These are phyloP conservation scores for Heliothis subflexa DNA, from an alignment of 1,140 invertebrate genomes.

Conservation along the genomic window DNA sequence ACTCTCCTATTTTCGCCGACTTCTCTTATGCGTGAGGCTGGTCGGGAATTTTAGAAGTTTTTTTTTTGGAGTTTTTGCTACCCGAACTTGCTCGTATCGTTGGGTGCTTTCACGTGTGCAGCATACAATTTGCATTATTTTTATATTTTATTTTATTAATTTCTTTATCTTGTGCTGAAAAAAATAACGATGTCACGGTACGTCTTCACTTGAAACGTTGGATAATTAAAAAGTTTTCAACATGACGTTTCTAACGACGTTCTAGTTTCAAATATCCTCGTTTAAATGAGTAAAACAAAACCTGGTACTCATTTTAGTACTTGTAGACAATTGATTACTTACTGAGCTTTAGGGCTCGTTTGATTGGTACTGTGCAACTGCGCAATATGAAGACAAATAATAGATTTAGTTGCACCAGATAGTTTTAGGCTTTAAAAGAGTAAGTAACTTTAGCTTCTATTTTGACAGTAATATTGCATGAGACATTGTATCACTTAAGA, in stretches of 20 bases:
- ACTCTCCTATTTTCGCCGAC: conserved; percentile 1
- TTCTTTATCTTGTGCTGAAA: not conserved
- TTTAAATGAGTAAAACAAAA: conserved; percentile 26
- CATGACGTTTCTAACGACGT: not conserved
- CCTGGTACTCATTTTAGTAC: not conserved
- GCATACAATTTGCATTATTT: conserved; percentile 2
- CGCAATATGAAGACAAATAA: too few relatives aligned
- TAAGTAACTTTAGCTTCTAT: too few relatives aligned
- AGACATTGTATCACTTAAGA: too few relatives aligned
- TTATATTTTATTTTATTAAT: conserved; percentile 11
- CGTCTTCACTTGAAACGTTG: not conserved
- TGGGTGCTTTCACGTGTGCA: conserved; percentile 6
- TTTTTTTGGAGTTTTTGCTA: conserved; percentile 9
- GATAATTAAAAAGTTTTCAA: conserved; percentile 22
- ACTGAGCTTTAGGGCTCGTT: conserved; percentile 9
- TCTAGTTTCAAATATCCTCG: conserved; percentile 42
- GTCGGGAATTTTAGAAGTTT: conserved; percentile 24
- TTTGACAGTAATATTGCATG: too few relatives aligned
- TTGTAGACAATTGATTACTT: conserved; percentile 22
- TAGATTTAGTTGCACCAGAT: too few relatives aligned
- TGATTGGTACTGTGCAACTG: not conserved
- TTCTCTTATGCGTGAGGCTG: conserved; percentile 28
- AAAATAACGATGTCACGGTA: conserved; percentile 1
- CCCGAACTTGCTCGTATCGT: conserved; percentile 28
- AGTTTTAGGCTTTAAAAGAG: too few relatives aligned